Evolutionary conservation across 2,888 invertebrate species (phyloP).

Genomic region (Oligia fasciuncula): DNA sequence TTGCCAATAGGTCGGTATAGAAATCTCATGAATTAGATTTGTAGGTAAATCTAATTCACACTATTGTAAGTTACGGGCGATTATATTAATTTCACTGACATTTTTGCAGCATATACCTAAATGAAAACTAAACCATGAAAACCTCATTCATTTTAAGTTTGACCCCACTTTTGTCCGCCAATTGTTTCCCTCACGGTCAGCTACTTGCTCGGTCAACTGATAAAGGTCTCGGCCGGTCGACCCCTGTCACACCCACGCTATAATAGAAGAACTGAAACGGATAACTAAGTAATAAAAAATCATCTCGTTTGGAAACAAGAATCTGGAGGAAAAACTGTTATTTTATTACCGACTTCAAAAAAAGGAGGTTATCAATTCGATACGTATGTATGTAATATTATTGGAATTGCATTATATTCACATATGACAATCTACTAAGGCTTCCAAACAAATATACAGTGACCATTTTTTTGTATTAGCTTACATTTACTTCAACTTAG

Average conservation of each 20-base stretch:
- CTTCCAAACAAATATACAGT: too few species aligned
- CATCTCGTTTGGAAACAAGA: constrained; percentile 38
- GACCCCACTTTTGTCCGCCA: background rate
- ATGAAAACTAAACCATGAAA: background rate
- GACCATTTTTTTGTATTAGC: too few species aligned
- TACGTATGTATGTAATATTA: too few species aligned
- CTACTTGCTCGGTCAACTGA: constrained; percentile 63
- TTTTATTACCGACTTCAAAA: constrained; percentile 1
- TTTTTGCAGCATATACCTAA: background rate
- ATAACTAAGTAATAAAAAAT: constrained; percentile 58
- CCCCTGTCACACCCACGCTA: constrained; percentile 72
- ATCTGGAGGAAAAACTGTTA: background rate
- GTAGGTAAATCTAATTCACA: too few species aligned
- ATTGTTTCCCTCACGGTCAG: constrained; percentile 29
- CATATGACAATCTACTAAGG: too few species aligned
- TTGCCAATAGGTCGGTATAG: background rate
- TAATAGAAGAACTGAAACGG: constrained; percentile 68
- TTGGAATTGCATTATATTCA: too few species aligned
- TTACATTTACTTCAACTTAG: too few species aligned
- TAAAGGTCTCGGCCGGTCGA: constrained; percentile 65
- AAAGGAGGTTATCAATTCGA: too few species aligned
- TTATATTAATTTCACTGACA: background rate
- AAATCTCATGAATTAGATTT: background rate
- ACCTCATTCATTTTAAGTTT: constrained; percentile 1
- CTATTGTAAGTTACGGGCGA: too few species aligned